Evolutionary conservation across 2,888 invertebrate species (phyloP).

Genomic region (Yponomeuta evonymella): DNA sequence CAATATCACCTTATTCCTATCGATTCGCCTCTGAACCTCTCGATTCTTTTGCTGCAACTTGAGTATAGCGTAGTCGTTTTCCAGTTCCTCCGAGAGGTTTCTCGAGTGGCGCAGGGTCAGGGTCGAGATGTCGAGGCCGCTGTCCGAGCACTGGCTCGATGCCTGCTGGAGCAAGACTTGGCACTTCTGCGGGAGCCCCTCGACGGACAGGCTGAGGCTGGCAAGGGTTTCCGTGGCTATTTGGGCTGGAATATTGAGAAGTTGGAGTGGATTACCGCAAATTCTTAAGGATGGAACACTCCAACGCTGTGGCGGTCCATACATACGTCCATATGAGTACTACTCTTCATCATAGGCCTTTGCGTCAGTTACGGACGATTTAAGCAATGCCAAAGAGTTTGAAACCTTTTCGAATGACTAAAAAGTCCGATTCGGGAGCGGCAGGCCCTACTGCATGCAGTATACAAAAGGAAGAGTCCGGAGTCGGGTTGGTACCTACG

Average conservation of each 20-base stretch:
- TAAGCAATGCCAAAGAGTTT: no score
- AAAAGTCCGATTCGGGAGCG: no score
- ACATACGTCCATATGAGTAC: no score
- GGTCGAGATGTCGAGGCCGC: conserved; percentile 46
- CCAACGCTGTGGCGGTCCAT: no score
- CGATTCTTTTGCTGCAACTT: conserved; percentile 53
- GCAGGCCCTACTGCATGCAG: no score
- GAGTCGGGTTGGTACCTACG: no score
- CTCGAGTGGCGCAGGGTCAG: conserved; percentile 45
- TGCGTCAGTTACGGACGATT: no score
- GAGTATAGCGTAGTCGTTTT: conserved; percentile 55
- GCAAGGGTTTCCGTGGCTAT: conserved; percentile 44
- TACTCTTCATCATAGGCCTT: no score
- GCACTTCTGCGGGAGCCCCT: conserved; percentile 51
- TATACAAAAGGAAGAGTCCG: no score
- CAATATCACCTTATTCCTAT: conserved; percentile 39
- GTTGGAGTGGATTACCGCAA: not conserved
- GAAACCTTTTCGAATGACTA: no score
- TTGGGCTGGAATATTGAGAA: conserved; percentile 35
- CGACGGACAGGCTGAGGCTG: conserved; percentile 48
- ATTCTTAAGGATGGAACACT: no score
- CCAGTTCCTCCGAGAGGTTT: conserved; percentile 38
- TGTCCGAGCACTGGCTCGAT: conserved; percentile 32
- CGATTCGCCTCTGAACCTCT: conserved; percentile 50
- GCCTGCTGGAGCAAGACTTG: conserved; percentile 42